Evolutionary conservation across 1,140 invertebrate genomes (phyloP).

Genomic region (Varroa destructor): DNA sequence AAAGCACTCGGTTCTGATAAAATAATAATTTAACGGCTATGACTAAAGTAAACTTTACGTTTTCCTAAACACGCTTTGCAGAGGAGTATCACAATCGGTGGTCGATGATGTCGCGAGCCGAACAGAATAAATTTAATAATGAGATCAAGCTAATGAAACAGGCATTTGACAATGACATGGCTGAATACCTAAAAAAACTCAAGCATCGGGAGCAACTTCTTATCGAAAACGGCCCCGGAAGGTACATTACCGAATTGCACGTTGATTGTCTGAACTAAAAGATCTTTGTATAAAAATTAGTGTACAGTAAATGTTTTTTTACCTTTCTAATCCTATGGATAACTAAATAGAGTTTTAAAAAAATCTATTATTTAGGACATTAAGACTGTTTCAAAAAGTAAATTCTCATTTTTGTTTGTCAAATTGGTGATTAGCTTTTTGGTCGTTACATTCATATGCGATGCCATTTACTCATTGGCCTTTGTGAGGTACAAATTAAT

Average conservation of each 20-base stretch:
- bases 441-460: too few relatives aligned
- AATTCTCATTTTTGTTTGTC: not conserved
- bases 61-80: not conserved
- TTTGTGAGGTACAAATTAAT: too few relatives aligned
- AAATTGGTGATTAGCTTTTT: not conserved
- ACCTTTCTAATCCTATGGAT: not conserved
- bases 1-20: too few relatives aligned
- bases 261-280: not conserved
- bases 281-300: not conserved
- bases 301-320: not conserved
- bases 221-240: not conserved
- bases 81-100: not conserved
- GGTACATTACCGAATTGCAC: not conserved
- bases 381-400: not conserved
- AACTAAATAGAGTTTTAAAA: not conserved
- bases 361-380: not conserved
- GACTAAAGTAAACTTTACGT: too few relatives aligned
- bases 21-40: too few relatives aligned
- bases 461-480: too few relatives aligned
- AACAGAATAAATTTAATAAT: constrained; percentile 24
- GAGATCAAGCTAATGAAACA: not conserved
- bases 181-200: not conserved
- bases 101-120: not conserved
- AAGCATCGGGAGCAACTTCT: not conserved
- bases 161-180: constrained; percentile 12